Evolutionary conservation across 2,113 vertebrate genomes (phyloP).

Genomic region (Amia ocellicauda): DNA sequence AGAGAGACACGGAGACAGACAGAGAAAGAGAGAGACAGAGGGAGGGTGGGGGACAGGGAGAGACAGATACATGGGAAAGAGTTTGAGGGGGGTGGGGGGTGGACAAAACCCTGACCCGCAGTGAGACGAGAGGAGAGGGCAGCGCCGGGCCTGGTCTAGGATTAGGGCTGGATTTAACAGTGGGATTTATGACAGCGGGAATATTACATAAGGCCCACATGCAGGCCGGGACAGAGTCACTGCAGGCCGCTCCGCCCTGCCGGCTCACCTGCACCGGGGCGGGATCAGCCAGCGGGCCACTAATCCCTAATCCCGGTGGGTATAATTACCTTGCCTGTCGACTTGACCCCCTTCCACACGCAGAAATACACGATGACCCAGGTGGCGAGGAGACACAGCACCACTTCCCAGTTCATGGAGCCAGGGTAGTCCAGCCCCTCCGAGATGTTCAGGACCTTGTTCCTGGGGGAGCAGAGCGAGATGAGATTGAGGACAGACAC

Average conservation of each 20-base stretch:
- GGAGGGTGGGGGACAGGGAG: too few relatives aligned
- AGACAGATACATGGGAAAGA: too few relatives aligned
- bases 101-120: too few relatives aligned
- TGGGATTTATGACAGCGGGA: too few relatives aligned
- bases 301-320: neutral
- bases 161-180: too few relatives aligned
- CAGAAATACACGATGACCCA: slow-evolving; percentile 78
- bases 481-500: too few relatives aligned
- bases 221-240: neutral
- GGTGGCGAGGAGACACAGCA: slow-evolving; percentile 64
- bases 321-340: slow-evolving; percentile 64
- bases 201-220: too few relatives aligned
- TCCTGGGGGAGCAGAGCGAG: slow-evolving; percentile 54
- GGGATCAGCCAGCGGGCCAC: neutral
- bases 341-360: slow-evolving; percentile 80
- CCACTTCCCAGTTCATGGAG: slow-evolving; percentile 65
- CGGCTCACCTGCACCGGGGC: neutral
- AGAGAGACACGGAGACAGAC: too few relatives aligned
- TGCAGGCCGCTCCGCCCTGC: slow-evolving; percentile 12
- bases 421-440: slow-evolving; percentile 59
- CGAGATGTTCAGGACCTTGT: slow-evolving; percentile 71
- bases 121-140: too few relatives aligned
- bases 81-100: too few relatives aligned
- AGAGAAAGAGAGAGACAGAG: too few relatives aligned
- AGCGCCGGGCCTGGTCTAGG: too few relatives aligned